phyloP scores from a whole-genome alignment of 2,888 invertebrate species.

The Drosophila silvestris region DNA sequence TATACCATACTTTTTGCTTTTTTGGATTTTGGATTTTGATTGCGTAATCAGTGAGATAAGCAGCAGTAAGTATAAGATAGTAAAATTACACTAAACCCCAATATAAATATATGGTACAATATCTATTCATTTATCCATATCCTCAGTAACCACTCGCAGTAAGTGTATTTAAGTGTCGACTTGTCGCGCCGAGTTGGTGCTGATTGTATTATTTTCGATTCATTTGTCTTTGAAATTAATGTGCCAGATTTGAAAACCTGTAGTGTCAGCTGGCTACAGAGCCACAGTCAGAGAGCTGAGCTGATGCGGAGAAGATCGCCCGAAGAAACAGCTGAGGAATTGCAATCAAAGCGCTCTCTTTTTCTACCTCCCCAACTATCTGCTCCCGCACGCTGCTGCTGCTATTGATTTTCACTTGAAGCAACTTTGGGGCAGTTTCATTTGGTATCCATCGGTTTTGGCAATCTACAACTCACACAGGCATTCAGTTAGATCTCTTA shows the following conservation, averaged over 20 bases:
- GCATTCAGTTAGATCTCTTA: constrained; percentile 27
- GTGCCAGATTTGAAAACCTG: constrained; percentile 82
- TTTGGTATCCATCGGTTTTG: constrained; percentile 47
- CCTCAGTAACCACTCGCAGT: not conserved
- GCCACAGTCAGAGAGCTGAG: constrained; percentile 50
- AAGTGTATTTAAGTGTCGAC: constrained; percentile 47
- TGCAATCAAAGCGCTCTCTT: constrained; percentile 57
- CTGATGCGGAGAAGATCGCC: constrained; percentile 57
- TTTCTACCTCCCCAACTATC: constrained; percentile 1
- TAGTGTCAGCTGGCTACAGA: constrained; percentile 62
- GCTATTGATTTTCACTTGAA: constrained; percentile 63
- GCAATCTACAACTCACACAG: constrained; percentile 34
- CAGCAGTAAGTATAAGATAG: not conserved
- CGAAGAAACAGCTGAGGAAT: constrained; percentile 57
- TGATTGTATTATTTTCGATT: constrained; percentile 70
- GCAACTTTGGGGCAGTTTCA: constrained; percentile 44
- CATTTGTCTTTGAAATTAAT: constrained; percentile 76
- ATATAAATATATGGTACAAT: not conserved
- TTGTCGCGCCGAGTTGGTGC: not conserved
- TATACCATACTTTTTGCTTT: not conserved
- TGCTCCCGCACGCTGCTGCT: constrained; percentile 1
- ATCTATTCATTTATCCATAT: not conserved
- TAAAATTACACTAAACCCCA: not conserved
- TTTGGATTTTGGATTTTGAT: not conserved
- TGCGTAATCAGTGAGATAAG: not conserved